Percentiles rank a stretch among this genome's conserved stretches.
These are phyloP conservation scores for Pogonocichla stellata DNA, from an alignment of 2,113 vertebrate genomes.

Conservation along the genomic window DNA sequence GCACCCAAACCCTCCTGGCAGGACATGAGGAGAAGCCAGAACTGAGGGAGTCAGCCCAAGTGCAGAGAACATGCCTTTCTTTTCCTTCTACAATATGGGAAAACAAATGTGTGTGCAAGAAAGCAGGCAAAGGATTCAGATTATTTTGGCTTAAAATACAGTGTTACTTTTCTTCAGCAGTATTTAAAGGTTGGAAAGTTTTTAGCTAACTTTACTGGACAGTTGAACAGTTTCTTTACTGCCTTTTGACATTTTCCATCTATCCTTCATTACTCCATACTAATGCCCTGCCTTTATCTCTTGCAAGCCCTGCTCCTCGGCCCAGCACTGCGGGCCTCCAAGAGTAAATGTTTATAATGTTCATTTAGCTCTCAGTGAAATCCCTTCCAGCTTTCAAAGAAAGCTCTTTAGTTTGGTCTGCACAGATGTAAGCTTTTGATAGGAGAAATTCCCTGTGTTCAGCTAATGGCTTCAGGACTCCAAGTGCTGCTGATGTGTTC, in stretches of 20 bases:
- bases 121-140: neutral
- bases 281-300: neutral
- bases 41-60: neutral
- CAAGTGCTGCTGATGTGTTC: neutral
- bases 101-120: neutral
- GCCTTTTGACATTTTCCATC: neutral
- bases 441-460: neutral
- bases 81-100: neutral
- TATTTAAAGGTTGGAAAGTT: neutral
- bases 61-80: neutral
- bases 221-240: neutral
- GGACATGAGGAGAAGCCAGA: neutral
- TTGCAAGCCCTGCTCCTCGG: neutral
- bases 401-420: constrained; percentile 25
- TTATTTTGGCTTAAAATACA: neutral
- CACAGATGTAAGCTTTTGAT: neutral
- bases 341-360: constrained; percentile 37
- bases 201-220: neutral
- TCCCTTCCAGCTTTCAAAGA: constrained; percentile 33
- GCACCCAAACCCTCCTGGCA: neutral
- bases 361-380: constrained; percentile 14
- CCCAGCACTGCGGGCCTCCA: neutral
- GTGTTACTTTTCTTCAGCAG: neutral
- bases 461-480: neutral
- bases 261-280: neutral